Base-by-base conservation (phyloP, 2,113 vertebrate genomes). In the Gymnarchus niloticus region DNA sequence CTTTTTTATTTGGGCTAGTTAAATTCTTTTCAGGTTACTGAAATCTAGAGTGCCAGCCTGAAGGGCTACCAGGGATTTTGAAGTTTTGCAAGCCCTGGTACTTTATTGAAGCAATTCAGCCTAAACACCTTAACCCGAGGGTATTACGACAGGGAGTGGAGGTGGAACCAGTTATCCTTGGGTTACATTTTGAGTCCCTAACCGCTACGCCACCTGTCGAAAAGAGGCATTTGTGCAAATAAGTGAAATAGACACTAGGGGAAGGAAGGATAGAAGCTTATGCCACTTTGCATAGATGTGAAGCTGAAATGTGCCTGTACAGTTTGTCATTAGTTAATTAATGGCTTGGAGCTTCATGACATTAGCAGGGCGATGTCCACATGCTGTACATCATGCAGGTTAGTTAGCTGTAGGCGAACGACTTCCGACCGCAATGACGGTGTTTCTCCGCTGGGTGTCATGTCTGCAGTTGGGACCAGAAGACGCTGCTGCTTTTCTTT, bases 401-500 rank as follows among this genome's bases (percentile, higher is more conserved):
- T 3, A 49, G 21, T 48, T 0, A 80, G 2, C n/a, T 23, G 19
- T 48, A 19, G 7, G 46, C 3, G 14, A 14, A 80, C 33, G 19
- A 65, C 49, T n/a, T 7, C n/a, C n/a, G n/a, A n/a, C n/a, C n/a
- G n/a, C n/a, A n/a, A n/a, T n/a, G n/a, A n/a, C n/a, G n/a, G n/a
- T n/a, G n/a, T n/a, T n/a, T n/a, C n/a, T n/a, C n/a, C n/a, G n/a
- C n/a, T 28, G 19, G 21, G 41, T 48, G 33, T 56, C 6, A 19
- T 19, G 61, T 10, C 46, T 76, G 49, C 61, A 73, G 69, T 52
- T 77, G 65, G 33, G 73, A 83, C 65, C 28, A 56, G 69, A 17
- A 41, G 51, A 17, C n/a, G 33, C 28, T 8, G 33, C 37, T 59
- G 37, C 8, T 82, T 85, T 86, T 37, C 44, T 78, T 37, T 90